Percentiles rank a stretch among this genome's conserved stretches.
Evolutionary conservation across 2,113 vertebrate genomes (phyloP).

Genomic region (Pseudopipra pipra): DNA sequence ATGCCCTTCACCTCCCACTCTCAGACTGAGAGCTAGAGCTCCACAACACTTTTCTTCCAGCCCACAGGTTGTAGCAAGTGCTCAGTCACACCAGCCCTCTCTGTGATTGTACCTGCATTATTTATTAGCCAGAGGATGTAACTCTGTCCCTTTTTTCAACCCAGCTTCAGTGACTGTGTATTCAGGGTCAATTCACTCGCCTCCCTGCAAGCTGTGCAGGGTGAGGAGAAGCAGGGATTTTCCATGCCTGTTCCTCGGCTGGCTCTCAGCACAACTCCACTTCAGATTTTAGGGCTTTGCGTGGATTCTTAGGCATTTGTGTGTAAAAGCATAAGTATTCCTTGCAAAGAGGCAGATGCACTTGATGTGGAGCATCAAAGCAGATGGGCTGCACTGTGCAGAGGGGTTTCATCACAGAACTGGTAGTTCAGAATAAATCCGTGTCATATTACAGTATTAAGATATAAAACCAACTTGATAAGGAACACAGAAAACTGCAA

Average conservation of each 20-base stretch:
- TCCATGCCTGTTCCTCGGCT: neutral
- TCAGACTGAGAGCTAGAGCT: neutral
- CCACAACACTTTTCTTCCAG: neutral
- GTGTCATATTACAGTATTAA: neutral
- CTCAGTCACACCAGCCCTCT: neutral
- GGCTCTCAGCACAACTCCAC: neutral
- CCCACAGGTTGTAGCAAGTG: neutral
- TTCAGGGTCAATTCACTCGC: neutral
- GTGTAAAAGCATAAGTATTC: neutral
- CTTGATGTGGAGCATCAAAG: neutral
- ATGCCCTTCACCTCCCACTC: neutral
- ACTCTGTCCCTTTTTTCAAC: slow-evolving; percentile 9
- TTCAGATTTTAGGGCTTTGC: neutral
- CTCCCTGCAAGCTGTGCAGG: neutral
- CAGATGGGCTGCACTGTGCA: neutral
- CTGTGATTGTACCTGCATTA: neutral
- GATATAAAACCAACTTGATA: neutral
- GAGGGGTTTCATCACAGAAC: too few species aligned
- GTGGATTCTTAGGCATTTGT: neutral
- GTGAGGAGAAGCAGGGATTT: slow-evolving; percentile 3
- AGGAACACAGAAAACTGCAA: neutral
- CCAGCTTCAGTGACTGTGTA: neutral
- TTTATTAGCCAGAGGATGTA: neutral
- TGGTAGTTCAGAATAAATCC: neutral
- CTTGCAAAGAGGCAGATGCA: neutral